Evolutionary conservation across 2,888 invertebrate species (phyloP), one percentile per base, ranked within the genome.

Genomic region (Blastobasis lacticolella): DNA sequence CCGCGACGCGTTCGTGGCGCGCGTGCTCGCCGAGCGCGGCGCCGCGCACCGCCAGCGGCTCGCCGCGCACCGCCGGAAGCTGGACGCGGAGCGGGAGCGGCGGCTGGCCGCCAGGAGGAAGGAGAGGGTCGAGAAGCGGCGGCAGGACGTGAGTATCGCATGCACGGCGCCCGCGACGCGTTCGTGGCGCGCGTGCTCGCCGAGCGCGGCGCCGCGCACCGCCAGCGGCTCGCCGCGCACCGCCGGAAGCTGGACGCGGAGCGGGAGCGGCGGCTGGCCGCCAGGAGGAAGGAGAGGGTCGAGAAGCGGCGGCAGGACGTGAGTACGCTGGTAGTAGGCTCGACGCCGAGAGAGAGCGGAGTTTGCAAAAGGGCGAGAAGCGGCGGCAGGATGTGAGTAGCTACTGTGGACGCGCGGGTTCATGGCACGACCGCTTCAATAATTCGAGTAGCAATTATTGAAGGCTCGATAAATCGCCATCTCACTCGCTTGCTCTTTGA

Each of bases 151-250:
- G 50, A 38, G 23, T n/a, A n/a, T n/a, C 91, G 96, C 51, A 97
- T 98, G 95, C 91, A 91, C 63, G 88, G 88, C 1, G 95, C 97
- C 65, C 92, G 94, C 57, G 94, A 95, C 58, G 88, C 84, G 46
- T 98, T 97, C 89, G 80, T 96, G 38, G 90, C 92, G 7, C 92
- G 93, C 48, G 89, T 98, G 45, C 91, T 93, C 61, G 92, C 92
- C 3, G 95, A 95, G 64, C 91, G 98, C 9, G 86, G 86, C 48
- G 77, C 81, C 2, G 82, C 85, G 38, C 73, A 89, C 69, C 67
- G 72, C 52, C 73, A 78, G 62, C 71, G 82, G 1, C 72, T 95
- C 7, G 90, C 90, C 52, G n/a, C n/a, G n/a, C n/a, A n/a, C n/a
- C n/a, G n/a, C n/a, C n/a, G n/a, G n/a, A n/a, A n/a, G n/a, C n/a